phyloP scores from a whole-genome alignment of 2,797 vertebrate species.

The Lophotriccus pileatus region DNA sequence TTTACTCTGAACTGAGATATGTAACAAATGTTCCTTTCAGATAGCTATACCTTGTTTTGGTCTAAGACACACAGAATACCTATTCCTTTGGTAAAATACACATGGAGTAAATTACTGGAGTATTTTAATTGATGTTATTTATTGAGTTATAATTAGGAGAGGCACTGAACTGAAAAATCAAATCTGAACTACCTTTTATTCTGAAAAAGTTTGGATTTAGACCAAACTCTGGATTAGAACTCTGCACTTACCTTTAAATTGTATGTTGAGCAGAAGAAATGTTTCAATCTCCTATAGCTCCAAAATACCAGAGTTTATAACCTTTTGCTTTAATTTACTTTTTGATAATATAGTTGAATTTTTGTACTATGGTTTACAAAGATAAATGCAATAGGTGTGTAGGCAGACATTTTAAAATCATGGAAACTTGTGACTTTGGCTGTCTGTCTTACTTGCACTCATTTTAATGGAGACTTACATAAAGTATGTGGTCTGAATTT shows the following conservation, averaged over 20 bases:
- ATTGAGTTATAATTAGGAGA: neutral
- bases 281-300: neutral
- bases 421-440: neutral
- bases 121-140: neutral
- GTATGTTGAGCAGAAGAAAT: neutral
- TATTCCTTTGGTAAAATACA: neutral
- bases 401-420: neutral
- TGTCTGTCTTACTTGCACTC: neutral
- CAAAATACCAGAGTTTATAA: neutral
- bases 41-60: neutral
- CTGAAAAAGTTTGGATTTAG: neutral
- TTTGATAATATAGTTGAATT: neutral
- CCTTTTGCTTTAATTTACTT: neutral
- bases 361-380: neutral
- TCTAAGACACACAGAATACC: neutral
- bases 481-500: neutral
- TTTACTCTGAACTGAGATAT: neutral
- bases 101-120: neutral
- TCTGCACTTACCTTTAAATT: neutral
- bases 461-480: neutral
- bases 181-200: neutral
- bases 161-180: neutral
- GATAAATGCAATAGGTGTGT: neutral
- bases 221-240: neutral
- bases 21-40: neutral